Percentiles rank a stretch among this genome's conserved stretches.
phyloP scores from a whole-genome alignment of 2,888 invertebrate genomes.

The Cataglyphis livida region DNA sequence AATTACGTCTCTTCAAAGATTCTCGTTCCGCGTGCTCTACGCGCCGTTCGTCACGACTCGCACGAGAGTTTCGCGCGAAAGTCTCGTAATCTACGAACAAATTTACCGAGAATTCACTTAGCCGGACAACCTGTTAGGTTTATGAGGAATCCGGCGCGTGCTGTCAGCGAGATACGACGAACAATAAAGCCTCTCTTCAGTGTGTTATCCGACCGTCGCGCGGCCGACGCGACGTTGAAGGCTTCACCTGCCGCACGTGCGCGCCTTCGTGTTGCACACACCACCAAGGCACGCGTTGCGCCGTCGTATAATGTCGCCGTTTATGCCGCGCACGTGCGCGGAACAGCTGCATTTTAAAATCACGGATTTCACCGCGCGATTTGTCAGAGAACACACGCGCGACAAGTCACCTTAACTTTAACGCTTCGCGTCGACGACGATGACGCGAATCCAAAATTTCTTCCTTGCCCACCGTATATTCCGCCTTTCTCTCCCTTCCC shows the following conservation, averaged over 20 bases:
- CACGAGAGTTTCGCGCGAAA: not conserved
- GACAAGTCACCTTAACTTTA: constrained; percentile 38
- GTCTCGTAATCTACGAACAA: constrained; percentile 36
- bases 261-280: constrained; percentile 21
- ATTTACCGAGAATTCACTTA: constrained; percentile 71
- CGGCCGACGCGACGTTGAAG: constrained; percentile 24
- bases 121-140: constrained; percentile 55
- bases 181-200: constrained; percentile 63
- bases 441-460: constrained; percentile 53
- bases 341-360: constrained; percentile 80
- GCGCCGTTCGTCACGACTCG: not conserved
- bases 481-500: not conserved
- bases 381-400: constrained; percentile 68
- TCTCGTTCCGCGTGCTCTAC: not conserved
- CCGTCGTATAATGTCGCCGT: constrained; percentile 70
- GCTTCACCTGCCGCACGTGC: constrained; percentile 40
- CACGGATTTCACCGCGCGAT: constrained; percentile 74
- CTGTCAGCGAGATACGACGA: constrained; percentile 65
- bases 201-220: constrained; percentile 47
- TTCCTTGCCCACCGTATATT: constrained; percentile 15
- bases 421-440: not conserved
- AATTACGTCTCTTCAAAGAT: not conserved
- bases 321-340: constrained; percentile 79
- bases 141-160: constrained; percentile 54
- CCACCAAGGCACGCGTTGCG: constrained; percentile 28